Evolutionary conservation across 1,140 invertebrate genomes (phyloP), one percentile per base, ranked within the genome.

Genomic region (Harpegnathos saltator): DNA sequence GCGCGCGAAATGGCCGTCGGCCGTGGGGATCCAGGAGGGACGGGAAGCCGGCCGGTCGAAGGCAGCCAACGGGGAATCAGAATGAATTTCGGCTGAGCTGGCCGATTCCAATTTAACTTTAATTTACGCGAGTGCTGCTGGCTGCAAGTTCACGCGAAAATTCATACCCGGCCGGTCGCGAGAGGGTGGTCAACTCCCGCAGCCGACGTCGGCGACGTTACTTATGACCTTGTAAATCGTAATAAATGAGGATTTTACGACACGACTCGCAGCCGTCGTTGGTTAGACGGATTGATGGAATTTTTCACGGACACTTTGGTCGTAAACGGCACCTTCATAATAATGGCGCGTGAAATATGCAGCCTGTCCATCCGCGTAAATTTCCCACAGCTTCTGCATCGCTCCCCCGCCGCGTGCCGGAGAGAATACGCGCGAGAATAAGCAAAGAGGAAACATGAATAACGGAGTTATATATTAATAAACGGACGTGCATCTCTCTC

Each of bases 91-190:
- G 58, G 80, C 69, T 65, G 77, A 80, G 63, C 75, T 80, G 48
- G 74, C 59, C 85, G 75, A 69, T 85, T 89, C 82, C 85, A 78
- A 82, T 86, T 87, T 85, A 69, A 87, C 83, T 75, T 80, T 88
- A 88, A 88, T 85, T 88, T 85, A 88, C 84, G 75, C 59, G 81
- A 83, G 72, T 83, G 81, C 71, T 56, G 59, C 71, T 65, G 33
- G 69, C 61, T 75, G 71, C 81, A 65, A 83, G 61, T 77, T 83
- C 71, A 65, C 72, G 38, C 61, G 58, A 82, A 82, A 83, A 83
- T 83, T 83, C 81, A 83, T 83, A 83, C 72, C 24, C 81, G 81
- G 63, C 71, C 33, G 33, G 81, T 65, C 78, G 71, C 78, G 78
- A 50, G 15, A 5, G 44, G 58, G 22, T 24, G 56, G 26, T 19